These are phyloP conservation scores for Leptinotarsa peninsularis DNA, from an alignment of 2,888 invertebrate genomes.

Conservation along the genomic window DNA sequence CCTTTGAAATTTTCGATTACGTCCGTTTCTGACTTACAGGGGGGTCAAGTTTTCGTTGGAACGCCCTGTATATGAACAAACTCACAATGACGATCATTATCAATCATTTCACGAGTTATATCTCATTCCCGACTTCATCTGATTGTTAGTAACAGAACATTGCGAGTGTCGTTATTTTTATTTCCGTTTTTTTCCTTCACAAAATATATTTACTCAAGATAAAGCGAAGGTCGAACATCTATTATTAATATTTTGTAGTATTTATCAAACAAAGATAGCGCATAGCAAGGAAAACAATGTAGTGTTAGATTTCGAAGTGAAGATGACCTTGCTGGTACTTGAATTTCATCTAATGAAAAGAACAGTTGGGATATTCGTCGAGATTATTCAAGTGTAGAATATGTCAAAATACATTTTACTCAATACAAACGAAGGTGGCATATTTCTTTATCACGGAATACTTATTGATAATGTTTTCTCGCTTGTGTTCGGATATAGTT, in stretches of 20 bases:
- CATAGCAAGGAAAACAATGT: slow-evolving; percentile 45
- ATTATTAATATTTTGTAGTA: slow-evolving; percentile 48
- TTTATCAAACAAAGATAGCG: slow-evolving; percentile 47
- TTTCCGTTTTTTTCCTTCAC: slow-evolving; percentile 42
- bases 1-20: too few species aligned
- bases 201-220: slow-evolving; percentile 51
- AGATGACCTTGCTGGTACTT: slow-evolving; percentile 45
- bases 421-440: too few species aligned
- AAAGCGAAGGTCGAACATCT: slow-evolving; percentile 49
- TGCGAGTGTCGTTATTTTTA: slow-evolving; percentile 29
- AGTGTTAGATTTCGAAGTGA: slow-evolving; percentile 41
- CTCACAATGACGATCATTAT: too few species aligned
- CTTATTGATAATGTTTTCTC: too few species aligned
- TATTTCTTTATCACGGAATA: too few species aligned
- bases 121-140: background rate
- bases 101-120: background rate
- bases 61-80: too few species aligned
- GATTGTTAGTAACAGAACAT: background rate
- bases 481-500: too few species aligned
- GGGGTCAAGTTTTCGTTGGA: too few species aligned
- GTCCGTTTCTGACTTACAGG: too few species aligned
- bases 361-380: background rate
- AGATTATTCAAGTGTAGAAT: background rate
- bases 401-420: background rate
- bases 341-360: background rate